These are phyloP conservation scores for Buteo buteo DNA, from an alignment of 2,113 vertebrate species.

Conservation along the genomic window DNA sequence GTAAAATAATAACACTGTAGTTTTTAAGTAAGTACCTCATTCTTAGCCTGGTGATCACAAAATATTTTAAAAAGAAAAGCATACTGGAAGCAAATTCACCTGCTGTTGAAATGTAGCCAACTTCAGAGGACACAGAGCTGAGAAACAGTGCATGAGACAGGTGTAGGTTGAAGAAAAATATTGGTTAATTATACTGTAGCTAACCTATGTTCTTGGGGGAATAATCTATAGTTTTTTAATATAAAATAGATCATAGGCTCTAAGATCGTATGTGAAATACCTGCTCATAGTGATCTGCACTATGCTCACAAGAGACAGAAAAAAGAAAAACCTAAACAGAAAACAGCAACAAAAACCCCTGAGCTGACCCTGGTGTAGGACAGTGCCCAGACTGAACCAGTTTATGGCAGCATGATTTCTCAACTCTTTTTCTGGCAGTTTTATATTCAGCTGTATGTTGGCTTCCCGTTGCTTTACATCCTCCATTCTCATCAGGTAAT, in stretches of 20 bases:
- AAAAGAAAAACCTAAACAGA: not conserved
- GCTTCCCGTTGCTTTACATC: not conserved
- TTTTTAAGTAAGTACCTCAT: slow-evolving; percentile 1
- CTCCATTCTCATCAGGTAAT: not conserved
- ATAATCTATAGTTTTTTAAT: not conserved
- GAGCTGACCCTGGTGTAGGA: not conserved
- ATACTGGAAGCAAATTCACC: not conserved
- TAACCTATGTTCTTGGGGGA: not conserved
- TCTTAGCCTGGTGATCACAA: not conserved
- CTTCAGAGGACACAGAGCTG: not conserved
- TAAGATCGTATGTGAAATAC: not conserved
- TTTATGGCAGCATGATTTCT: not conserved
- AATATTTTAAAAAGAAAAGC: not conserved
- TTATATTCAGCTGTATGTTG: not conserved
- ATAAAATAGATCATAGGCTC: not conserved
- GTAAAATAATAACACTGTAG: not conserved
- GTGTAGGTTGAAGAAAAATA: not conserved
- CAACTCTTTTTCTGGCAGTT: not conserved
- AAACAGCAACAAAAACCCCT: not conserved
- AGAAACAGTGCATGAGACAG: not conserved
- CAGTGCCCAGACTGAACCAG: not conserved
- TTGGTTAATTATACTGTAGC: not conserved
- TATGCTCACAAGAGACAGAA: not conserved
- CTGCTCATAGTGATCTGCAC: not conserved
- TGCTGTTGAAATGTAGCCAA: not conserved